Base-by-base conservation (phyloP, 2,797 vertebrate species). In the Spinibarbus caldwelli region DNA sequence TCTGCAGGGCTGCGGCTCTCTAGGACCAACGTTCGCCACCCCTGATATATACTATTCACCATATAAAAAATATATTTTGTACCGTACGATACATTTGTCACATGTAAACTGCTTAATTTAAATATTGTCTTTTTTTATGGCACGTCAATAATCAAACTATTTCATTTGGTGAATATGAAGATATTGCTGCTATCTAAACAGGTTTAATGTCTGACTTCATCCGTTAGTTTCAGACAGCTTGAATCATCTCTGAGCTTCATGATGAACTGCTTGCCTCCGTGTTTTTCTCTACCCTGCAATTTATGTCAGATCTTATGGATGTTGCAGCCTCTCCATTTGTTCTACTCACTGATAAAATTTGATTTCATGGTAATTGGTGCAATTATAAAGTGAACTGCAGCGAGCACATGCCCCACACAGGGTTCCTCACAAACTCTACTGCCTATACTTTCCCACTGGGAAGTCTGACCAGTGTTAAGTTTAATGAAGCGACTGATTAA, bases 291-390 rank as follows among this genome's bases (percentile, higher is more conserved):
- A 78, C 54, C 57, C 57, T 6, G 73, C 66, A 86, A 73, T 86
- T 83, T 87, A 75, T 82, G 85, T 89, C 83, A 85, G 71, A 68
- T 73, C 71, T 83, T 89, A 88, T 78, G 86, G 75, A 80, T 86
- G 86, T 80, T 45, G 64, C 66, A 78, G 72, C 75, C 49, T 64
- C 78, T 45, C 34, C 82, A 68, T 88, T 85, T 89, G 83, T 88
- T 88, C 36, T 68, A 36, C 83, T 85, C 64, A 4, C 49, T 86
- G 88, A 86, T 88, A 89, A 85, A 88, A 82, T 85, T 85, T 29
- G 71, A 84, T 71, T 85, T 86, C 67, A 85, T 85, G 85, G 84
- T 80, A 86, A 86, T 75, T 85, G 82, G 62, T 80, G 86, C 86
- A 86, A 81, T 89, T 88, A 89, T 77, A 85, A 85, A 67, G 70